A percentile compares a stretch with the other conserved stretches of the same genome.
Conservation (phyloP, 2,797 vertebrate genomes). For the Tokudaia tokunoshimensis region DNA sequence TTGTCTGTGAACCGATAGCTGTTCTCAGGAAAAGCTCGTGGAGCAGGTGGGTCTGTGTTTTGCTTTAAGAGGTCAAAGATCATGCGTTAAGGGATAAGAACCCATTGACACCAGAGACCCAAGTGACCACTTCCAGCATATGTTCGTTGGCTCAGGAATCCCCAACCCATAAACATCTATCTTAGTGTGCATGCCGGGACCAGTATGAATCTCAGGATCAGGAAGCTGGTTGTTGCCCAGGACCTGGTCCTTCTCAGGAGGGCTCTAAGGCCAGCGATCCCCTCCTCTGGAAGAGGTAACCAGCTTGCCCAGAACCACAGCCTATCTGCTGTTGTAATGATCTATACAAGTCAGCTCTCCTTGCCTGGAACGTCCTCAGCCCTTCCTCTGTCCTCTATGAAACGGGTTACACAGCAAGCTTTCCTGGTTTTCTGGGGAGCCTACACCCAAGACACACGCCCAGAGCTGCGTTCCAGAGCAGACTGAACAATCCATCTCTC, state of each 20-base stretch:
- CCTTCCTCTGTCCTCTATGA: background rate
- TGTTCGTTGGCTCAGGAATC: too few species aligned
- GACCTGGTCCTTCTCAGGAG: background rate
- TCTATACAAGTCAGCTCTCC: rapidly evolving
- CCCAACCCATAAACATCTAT: background rate
- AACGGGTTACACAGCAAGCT: background rate
- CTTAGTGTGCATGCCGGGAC: background rate
- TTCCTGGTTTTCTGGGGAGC: background rate
- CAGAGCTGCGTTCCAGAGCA: background rate
- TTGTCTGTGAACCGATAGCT: background rate
- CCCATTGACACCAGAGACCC: background rate
- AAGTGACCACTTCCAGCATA: rapidly evolving
- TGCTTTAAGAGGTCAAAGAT: background rate
- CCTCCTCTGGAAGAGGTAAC: background rate
- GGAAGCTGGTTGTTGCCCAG: background rate
- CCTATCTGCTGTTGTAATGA: too few species aligned
- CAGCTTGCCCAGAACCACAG: background rate
- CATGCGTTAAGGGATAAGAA: background rate
- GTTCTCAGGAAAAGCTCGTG: background rate
- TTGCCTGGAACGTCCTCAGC: background rate
- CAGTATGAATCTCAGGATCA: background rate
- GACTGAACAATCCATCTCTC: background rate
- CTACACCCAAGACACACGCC: background rate
- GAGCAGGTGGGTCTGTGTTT: background rate
- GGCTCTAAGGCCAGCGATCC: background rate